These are phyloP conservation scores for Ectropis grisescens DNA, from an alignment of 1,140 invertebrate species.

Conservation along the genomic window DNA sequence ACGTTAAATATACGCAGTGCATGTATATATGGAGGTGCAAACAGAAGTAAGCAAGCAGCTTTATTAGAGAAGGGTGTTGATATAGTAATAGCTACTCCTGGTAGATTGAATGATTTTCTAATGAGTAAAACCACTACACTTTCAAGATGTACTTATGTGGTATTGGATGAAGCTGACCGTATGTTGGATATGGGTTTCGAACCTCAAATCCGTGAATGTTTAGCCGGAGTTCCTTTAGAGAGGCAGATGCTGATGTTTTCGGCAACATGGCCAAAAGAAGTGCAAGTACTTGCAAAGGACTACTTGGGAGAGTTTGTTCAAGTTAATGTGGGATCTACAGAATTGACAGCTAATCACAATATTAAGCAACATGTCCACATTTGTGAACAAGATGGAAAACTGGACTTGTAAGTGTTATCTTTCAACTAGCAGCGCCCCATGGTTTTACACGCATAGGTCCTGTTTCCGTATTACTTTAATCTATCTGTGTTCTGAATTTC, in stretches of 20 bases:
- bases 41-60: slow-evolving; percentile 80
- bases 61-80: slow-evolving; percentile 87
- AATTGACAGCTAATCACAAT: slow-evolving; percentile 90
- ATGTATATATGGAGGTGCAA: slow-evolving; percentile 95
- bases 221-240: slow-evolving; percentile 77
- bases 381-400: slow-evolving; percentile 81
- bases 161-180: slow-evolving; percentile 79
- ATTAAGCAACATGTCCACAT: slow-evolving; percentile 89
- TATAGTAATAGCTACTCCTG: slow-evolving; percentile 94
- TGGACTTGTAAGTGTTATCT: slow-evolving; percentile 47
- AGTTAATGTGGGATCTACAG: slow-evolving; percentile 83
- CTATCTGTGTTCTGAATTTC: no score
- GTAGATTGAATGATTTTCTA: slow-evolving; percentile 95
- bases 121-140: slow-evolving; percentile 89
- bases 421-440: no score
- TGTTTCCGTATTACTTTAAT: no score
- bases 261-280: slow-evolving; percentile 89
- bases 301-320: slow-evolving; percentile 82
- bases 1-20: slow-evolving; percentile 85
- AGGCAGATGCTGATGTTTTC: slow-evolving; percentile 74
- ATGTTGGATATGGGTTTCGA: slow-evolving; percentile 99
- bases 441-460: no score
- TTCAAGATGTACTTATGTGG: slow-evolving; percentile 83
- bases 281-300: slow-evolving; percentile 79
- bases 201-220: slow-evolving; percentile 92